Evolutionary conservation across 2,888 invertebrate genomes (phyloP), one percentile per base, ranked within the genome.

Genomic region (Melanargia galathea): DNA sequence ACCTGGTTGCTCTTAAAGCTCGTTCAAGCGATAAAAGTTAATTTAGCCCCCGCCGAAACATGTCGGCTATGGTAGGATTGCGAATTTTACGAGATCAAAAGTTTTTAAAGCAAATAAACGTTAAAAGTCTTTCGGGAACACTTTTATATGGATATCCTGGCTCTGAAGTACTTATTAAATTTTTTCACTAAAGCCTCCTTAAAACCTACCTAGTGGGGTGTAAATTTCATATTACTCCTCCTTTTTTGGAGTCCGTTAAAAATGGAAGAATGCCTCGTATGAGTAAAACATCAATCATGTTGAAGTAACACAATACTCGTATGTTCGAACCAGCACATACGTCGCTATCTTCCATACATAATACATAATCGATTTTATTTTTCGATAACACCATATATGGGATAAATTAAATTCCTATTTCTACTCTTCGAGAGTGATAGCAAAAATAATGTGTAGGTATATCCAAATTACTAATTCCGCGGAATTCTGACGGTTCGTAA

Each of bases 11-110:
- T 62, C 62, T 62, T 62, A 57, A 56, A 52, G 38, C 43, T 63
- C 57, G 57, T 52, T 63, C 52, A 58, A 52, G 30, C 57, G 58
- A 63, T 51, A 49, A 59, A 59, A 63, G 58, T 57, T 63, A 63
- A 63, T 63, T 58, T 52, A 52, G 43, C 57, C 20, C 11, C 40
- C 56, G 57, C 26, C 55, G 56, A 56, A 56, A 49, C 40, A 62
- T 56, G 49, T 62, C 35, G 58, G 58, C 13, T 51, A 62, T 51
- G 62, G 49, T 35, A 54, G 40, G 56, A 51, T 43, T 56, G 43
- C 35, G 40, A 38, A 45, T 43, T 62, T 62, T 57, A 57, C 57
- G 62, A 49, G 57, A 57, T 57, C 58, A 58, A 58, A 58, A 58
- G 58, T 58, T 58, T 58, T 46, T 48, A 58, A 58, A 48, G 58